phyloP scores from a whole-genome alignment of 2,113 vertebrate species.

The Zeus faber region DNA sequence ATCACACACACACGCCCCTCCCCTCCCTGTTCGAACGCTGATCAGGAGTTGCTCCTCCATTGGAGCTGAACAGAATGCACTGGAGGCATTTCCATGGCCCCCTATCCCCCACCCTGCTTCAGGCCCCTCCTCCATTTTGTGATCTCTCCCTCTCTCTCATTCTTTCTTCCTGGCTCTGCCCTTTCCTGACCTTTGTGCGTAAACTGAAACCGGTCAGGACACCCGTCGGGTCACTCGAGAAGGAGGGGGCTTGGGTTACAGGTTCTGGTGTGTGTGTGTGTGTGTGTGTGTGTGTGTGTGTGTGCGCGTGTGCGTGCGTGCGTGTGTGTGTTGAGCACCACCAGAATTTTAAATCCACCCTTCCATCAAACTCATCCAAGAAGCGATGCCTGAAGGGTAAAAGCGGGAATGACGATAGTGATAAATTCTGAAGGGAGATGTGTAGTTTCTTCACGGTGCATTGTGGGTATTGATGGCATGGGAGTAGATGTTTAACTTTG shows the following conservation, averaged over 20 bases:
- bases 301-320: constrained; percentile 29
- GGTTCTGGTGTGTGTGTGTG: constrained; percentile 31
- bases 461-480: too few relatives aligned
- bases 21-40: constrained; percentile 36
- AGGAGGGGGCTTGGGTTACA: constrained; percentile 44
- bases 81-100: constrained; percentile 65
- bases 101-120: constrained; percentile 22
- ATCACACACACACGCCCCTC: background rate
- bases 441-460: too few relatives aligned
- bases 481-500: too few relatives aligned
- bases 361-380: too few relatives aligned
- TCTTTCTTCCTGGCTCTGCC: constrained; percentile 26
- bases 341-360: too few relatives aligned
- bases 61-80: constrained; percentile 66
- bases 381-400: too few relatives aligned
- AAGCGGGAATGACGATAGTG: too few relatives aligned
- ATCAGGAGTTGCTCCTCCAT: constrained; percentile 62
- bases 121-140: constrained; percentile 66
- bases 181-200: constrained; percentile 59
- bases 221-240: constrained; percentile 57
- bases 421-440: too few relatives aligned
- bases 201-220: constrained; percentile 65
- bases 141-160: constrained; percentile 23
- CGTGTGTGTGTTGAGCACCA: background rate
- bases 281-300: constrained; percentile 56